Evolutionary conservation across 2,888 invertebrate species (phyloP), one percentile per base, ranked within the genome.

Genomic region (Steromphala cineraria): DNA sequence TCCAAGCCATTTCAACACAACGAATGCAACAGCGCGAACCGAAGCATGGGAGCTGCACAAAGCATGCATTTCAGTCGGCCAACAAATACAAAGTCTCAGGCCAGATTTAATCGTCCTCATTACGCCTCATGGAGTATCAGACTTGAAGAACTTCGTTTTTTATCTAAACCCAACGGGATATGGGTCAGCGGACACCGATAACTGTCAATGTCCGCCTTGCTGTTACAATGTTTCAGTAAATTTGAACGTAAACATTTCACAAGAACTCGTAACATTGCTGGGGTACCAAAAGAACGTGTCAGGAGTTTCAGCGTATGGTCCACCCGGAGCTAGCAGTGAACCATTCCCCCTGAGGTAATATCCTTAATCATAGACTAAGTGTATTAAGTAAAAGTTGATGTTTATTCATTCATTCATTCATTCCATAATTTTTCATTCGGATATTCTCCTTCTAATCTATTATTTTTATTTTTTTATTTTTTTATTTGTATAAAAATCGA

Each of bases 121-220:
- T 71, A 87, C 87, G 0, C 88, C 88, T 2, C 88, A 88, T 74
- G 87, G 88, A n/a, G 81, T 87, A 7, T 79, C 88, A 17, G 88
- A 88, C 78, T 74, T 83, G 36, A 81, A 62, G 17, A 87, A 87
- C 78, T 88, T 88, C 77, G 53, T 86, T 28, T 78, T 88, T 10
- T 88, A 87, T 81, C 74, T 87, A 53, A 88, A 88, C 55, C 83
- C 83, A 0, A 15, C 53, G 10, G 87, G 84, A 67, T 55, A 55
- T 53, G 84, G 81, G 67, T 78, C n/a, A 21, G 86, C 84, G 10
- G 85, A 87, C 31, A 87, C 86, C 8, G 88, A 89, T 78, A 88
- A 88, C 81, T 88, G 88, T 76, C 56, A 84, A 15, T 83, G 86
- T 28, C 84, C 84, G 24, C 88, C 88, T 0, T 87, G 87, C 78